These are phyloP conservation scores for Cyrtorhinus lividipennis DNA, from an alignment of 1,140 invertebrate species.

Conservation along the genomic window DNA sequence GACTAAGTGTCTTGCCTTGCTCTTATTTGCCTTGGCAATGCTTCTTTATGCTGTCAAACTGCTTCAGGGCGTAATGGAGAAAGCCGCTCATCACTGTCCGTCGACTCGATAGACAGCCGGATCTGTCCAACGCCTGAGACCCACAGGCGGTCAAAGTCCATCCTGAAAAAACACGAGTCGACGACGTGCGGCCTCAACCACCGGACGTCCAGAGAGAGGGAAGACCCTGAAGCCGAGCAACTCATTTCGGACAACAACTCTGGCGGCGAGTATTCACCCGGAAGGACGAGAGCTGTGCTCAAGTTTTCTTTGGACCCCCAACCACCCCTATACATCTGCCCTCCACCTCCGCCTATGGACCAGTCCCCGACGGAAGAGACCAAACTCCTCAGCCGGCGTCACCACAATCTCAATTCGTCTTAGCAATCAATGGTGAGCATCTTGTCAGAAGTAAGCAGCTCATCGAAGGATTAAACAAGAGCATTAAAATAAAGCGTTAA, in stretches of 20 bases:
- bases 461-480: no score
- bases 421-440: constrained; percentile 28
- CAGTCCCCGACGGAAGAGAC: constrained; percentile 39
- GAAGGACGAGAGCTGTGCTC: constrained; percentile 26
- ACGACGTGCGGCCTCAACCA: constrained; percentile 25
- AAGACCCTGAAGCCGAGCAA: constrained; percentile 60
- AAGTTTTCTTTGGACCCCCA: constrained; percentile 29
- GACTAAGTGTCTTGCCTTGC: no score
- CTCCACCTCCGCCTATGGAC: constrained; percentile 35
- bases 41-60: no score
- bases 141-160: constrained; percentile 54
- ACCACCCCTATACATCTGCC: constrained; percentile 33
- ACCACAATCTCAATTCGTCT: constrained; percentile 27
- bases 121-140: constrained; percentile 44
- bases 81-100: constrained; percentile 53
- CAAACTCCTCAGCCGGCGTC: constrained; percentile 29
- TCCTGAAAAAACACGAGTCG: constrained; percentile 56
- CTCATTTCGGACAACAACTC: constrained; percentile 43
- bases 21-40: no score
- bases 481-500: no score
- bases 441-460: no score
- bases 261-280: constrained; percentile 32
- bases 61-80: constrained; percentile 41
- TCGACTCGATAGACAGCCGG: constrained; percentile 50
- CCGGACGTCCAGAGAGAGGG: constrained; percentile 27